Evolutionary conservation across 2,113 vertebrate species (phyloP).

Genomic region (Campylomormyrus numenius): DNA sequence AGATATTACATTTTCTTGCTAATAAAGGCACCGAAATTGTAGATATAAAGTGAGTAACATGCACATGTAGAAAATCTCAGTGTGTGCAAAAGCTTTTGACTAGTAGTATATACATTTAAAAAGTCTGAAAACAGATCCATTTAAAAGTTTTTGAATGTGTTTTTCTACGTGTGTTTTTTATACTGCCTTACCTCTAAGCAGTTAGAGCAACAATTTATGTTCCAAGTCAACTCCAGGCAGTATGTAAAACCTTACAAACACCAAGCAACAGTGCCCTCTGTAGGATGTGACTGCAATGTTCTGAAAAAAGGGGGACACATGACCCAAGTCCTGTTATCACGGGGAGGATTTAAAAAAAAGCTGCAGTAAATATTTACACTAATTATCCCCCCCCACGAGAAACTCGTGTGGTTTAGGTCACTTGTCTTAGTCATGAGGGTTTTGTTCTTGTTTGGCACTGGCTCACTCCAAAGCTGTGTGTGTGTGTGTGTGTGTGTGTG

Average conservation of each 20-base stretch:
- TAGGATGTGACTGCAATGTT: background rate
- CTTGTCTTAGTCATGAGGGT: background rate
- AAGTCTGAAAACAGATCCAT: background rate
- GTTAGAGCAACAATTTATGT: background rate
- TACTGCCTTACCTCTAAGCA: background rate
- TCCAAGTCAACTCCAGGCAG: background rate
- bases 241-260: background rate
- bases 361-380: background rate
- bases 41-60: too few relatives aligned
- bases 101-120: background rate
- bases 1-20: too few relatives aligned
- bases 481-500: background rate
- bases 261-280: slow-evolving; percentile 2
- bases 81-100: too few relatives aligned
- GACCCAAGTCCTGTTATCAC: background rate
- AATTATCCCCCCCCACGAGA: background rate
- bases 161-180: background rate
- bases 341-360: background rate
- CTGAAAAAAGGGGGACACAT: background rate
- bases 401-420: background rate
- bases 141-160: background rate
- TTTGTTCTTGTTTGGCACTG: background rate
- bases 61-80: too few relatives aligned
- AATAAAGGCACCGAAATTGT: too few relatives aligned
- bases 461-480: background rate